phyloP scores from a whole-genome alignment of 1,140 invertebrate species.

The Diabrotica virgifera region DNA sequence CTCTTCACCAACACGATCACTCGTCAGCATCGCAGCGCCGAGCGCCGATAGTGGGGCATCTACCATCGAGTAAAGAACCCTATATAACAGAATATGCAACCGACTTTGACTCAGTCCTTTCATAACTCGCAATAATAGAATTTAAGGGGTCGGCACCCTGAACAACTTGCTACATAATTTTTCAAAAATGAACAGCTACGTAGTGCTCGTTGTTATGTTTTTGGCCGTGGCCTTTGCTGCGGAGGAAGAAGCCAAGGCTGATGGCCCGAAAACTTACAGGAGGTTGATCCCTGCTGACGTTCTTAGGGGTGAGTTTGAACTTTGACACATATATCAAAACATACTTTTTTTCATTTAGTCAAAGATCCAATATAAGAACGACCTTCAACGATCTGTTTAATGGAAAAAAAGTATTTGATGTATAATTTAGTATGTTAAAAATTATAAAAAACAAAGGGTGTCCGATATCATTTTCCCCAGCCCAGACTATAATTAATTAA shows the following conservation, averaged over 20 bases:
- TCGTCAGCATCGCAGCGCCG: background rate
- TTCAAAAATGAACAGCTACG: constrained; percentile 27
- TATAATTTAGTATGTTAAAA: too few relatives aligned
- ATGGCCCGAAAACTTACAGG: constrained; percentile 66
- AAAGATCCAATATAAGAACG: too few relatives aligned
- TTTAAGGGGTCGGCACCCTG: constrained; percentile 6
- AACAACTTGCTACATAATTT: constrained; percentile 3
- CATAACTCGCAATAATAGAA: background rate
- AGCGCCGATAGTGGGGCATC: background rate
- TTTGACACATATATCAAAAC: background rate
- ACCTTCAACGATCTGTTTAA: too few relatives aligned
- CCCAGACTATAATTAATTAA: too few relatives aligned
- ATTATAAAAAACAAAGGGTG: too few relatives aligned
- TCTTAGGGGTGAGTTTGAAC: constrained; percentile 63
- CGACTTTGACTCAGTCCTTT: background rate
- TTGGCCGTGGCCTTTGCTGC: constrained; percentile 58
- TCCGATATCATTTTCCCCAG: too few relatives aligned
- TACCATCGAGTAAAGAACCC: background rate
- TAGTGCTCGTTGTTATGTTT: constrained; percentile 23
- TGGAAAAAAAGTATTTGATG: too few relatives aligned
- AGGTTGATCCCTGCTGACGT: constrained; percentile 82
- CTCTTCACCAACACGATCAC: background rate
- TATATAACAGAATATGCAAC: background rate
- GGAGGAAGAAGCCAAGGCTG: constrained; percentile 50
- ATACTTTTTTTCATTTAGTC: too few relatives aligned